Base-by-base conservation (phyloP, 2,113 vertebrate species). In the Erinaceus europaeus region DNA sequence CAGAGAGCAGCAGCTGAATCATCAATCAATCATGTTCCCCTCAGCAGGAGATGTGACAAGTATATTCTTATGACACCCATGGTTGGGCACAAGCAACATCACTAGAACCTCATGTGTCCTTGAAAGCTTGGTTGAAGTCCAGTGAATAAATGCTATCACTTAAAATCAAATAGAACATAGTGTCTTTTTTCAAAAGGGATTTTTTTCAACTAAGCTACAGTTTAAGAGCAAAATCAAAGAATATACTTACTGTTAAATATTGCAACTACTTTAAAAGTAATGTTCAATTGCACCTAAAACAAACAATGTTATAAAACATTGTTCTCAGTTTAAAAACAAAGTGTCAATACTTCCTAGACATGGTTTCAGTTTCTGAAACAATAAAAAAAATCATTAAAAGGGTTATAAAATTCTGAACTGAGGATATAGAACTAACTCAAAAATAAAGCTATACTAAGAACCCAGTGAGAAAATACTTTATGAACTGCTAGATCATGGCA, bases 361-460 rank as follows among this genome's bases (percentile, higher is more conserved):
- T 61, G 81, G 15, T 57, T 90, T 84, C 50, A 77, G 46, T 81
- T 80, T 84, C 64, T 68, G 80, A 86, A 91, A 75, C 61, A 75
- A 75, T 36, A 52, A 4, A 64, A 86, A 93, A 69, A 25, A 91
- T n/a, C 0, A 59, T 21, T 75, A 64, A n/a, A n/a, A 73, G 84
- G 44, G 10, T 46, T 88, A 59, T 57, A 42, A 72, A 77, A 71
- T 5, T 13, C 57, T 85, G 23, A 85, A 76, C 13, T 68, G 25
- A 82, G 9, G n/a, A 83, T 78, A 84, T 59, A 74, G 76, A 91
- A 80, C 10, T 14, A 76, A 72, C 25, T 59, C 42, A 65, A 75
- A 86, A 92, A 87, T 34, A 81, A 76, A 67, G 59, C 46, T 77
- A 21, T 44, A 79, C 29, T 12, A 44, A 73, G 50, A 82, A 71